Evolutionary conservation across 1,140 invertebrate genomes (phyloP), one percentile per base, ranked within the genome.

Genomic region (Acromyrmex echinatior): DNA sequence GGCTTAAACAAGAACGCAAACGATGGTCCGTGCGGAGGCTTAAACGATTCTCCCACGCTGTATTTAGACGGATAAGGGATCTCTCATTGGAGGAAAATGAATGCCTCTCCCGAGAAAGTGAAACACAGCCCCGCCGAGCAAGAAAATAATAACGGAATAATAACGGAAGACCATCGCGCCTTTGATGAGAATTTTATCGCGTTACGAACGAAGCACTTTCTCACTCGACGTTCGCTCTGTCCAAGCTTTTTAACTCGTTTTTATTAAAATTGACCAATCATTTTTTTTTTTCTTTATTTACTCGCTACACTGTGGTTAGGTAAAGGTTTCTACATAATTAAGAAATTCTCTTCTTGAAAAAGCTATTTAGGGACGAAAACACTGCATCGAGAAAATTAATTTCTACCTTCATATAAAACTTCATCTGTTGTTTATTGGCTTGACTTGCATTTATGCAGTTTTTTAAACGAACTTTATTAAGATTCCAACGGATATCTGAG

Each of bases 1-100:
- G 63, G 89, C 89, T 91, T 91, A 90, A 90, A 87, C 89, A 90
- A 90, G 89, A 90, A 90, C 86, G 90, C 80, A 90, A 91, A 91
- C 80, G 89, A 89, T 87, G 70, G 73, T 85, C 79, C 84, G 89
- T 87, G 80, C 88, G 78, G 82, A 56, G 62, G 87, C 89, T 91
- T 91, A 91, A 91, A 91, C 84, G 90, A 86, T 91, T 91, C 86
- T 91, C 89, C 87, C 89, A 89, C 90, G 87, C 63, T 86, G 89
- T 87, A 91, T 91, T 91, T 89, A 91, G 87, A 78, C 76, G 86
- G 90, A 91, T 91, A 77, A 86, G 86, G 45, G 86, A 87, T 78
- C 86, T 87, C 58, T 87, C 81, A 86, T 87, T 81, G 81, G 66
- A 70, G 56, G 76, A 77, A 86, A 78, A 86, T 79, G 60, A 78